phyloP scores from a whole-genome alignment of 1,140 invertebrate species.

The Drosophila pallidifrons region DNA sequence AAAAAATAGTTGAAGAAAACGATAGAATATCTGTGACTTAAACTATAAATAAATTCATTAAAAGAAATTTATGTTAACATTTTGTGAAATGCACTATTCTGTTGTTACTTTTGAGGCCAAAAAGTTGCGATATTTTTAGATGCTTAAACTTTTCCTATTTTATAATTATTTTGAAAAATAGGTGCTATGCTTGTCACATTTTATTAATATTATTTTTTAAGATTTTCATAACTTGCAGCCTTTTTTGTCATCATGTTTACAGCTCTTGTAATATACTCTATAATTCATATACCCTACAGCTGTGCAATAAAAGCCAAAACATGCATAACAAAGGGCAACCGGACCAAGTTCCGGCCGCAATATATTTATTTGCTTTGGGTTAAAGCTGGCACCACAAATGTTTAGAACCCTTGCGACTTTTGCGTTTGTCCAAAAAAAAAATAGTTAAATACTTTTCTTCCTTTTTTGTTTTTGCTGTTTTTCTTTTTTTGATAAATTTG shows the following conservation, averaged over 20 bases:
- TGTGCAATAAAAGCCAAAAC: conserved; percentile 39
- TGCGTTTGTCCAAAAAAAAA: conserved; percentile 1
- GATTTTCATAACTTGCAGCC: too few relatives aligned
- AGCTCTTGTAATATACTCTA: conserved; percentile 1
- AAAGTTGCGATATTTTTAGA: too few relatives aligned
- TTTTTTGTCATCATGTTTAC: not conserved
- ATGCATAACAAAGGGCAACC: conserved; percentile 39
- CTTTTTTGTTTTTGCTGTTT: not conserved
- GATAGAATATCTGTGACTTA: too few relatives aligned
- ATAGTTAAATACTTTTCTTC: conserved; percentile 35
- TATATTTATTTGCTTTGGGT: conserved; percentile 41
- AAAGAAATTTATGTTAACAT: too few relatives aligned
- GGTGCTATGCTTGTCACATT: too few relatives aligned
- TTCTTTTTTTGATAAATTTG: conserved; percentile 8
- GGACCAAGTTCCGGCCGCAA: conserved; percentile 25
- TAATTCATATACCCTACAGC: not conserved
- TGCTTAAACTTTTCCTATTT: too few relatives aligned
- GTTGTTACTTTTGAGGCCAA: too few relatives aligned
- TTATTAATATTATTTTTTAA: too few relatives aligned
- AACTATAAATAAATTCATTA: too few relatives aligned
- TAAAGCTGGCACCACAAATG: conserved; percentile 16
- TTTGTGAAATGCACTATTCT: too few relatives aligned
- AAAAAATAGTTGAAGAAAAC: too few relatives aligned
- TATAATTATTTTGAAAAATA: too few relatives aligned
- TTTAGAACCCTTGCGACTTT: conserved; percentile 34